Conservation (phyloP, 2,113 vertebrate species). For the Nycticebus coucang region DNA sequence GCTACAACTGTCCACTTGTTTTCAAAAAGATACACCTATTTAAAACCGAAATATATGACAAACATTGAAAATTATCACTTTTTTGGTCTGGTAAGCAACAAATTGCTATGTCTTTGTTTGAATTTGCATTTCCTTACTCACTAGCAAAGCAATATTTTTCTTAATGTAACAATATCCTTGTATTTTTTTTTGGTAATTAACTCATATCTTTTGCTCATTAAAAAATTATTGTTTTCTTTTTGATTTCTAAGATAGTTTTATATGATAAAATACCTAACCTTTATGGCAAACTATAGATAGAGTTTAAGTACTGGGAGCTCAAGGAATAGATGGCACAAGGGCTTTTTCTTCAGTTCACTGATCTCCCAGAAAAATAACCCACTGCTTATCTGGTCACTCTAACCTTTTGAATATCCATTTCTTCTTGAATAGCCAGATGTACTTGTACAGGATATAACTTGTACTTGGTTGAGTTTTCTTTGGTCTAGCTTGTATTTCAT, state of each 20-base stretch:
- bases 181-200: conserved; percentile 20
- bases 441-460: neutral
- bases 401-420: neutral
- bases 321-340: neutral
- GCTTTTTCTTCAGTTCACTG: neutral
- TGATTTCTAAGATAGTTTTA: neutral
- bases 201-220: neutral
- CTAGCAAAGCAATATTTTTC: neutral
- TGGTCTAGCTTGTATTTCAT: neutral
- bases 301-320: neutral
- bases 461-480: neutral
- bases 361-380: neutral
- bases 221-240: neutral
- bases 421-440: neutral
- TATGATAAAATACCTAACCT: neutral
- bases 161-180: neutral
- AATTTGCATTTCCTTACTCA: neutral
- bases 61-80: neutral
- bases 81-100: neutral
- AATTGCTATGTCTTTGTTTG: neutral
- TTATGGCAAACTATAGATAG: neutral
- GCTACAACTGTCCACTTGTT: neutral
- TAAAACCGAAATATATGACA: neutral
- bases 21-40: neutral
- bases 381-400: neutral